A percentile compares a stretch with the other conserved stretches of the same genome.
Conservation (phyloP, 2,888 invertebrate genomes). For the Anodontia alba region DNA sequence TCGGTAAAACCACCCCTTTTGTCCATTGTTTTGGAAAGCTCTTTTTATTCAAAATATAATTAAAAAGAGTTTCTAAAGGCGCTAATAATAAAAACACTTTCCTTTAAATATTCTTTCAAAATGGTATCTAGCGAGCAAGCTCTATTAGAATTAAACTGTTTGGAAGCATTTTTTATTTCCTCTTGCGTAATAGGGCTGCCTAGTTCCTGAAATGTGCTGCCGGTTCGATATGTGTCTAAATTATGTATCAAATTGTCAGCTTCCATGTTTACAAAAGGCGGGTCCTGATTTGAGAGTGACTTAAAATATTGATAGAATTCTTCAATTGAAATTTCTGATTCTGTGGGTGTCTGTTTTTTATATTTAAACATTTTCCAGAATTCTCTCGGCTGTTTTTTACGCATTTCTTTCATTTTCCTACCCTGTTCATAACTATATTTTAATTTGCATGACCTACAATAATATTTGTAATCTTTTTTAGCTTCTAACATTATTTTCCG, state of each 20-base stretch:
- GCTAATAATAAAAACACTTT: constrained; percentile 7
- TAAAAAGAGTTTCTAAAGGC: constrained; percentile 25
- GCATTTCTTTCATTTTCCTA: neutral
- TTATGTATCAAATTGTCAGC: neutral
- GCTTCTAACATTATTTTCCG: neutral
- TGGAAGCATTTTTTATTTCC: neutral
- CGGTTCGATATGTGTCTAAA: neutral
- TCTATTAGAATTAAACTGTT: neutral
- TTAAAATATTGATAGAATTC: neutral
- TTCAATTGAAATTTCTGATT: neutral
- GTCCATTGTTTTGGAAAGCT: constrained; percentile 36
- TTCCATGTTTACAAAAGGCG: neutral
- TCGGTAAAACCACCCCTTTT: constrained; percentile 39
- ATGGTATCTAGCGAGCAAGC: neutral
- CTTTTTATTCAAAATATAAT: constrained; percentile 22
- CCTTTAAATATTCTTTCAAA: constrained; percentile 18
- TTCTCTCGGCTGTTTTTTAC: neutral
- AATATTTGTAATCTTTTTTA: constrained; percentile 9
- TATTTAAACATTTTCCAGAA: constrained; percentile 3
- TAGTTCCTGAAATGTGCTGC: neutral
- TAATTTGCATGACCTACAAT: neutral
- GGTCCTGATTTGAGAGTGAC: neutral
- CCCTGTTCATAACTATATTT: constrained; percentile 2
- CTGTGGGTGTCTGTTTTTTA: neutral
- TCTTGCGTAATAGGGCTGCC: neutral